phyloP scores from a whole-genome alignment of 2,797 vertebrate species.

The Ctenopoma kingsleyae region DNA sequence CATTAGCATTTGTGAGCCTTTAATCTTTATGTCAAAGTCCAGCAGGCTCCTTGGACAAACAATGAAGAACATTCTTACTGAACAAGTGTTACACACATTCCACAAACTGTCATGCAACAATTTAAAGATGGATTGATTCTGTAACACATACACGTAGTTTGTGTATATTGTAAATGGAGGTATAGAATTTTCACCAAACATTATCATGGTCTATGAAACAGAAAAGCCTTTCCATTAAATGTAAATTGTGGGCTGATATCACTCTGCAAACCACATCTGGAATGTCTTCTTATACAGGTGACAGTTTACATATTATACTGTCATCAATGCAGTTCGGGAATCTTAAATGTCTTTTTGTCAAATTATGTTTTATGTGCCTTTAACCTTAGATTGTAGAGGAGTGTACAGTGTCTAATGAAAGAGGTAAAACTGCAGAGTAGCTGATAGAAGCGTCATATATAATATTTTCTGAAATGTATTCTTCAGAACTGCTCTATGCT shows the following conservation, averaged over 20 bases:
- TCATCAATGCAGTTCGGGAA: neutral
- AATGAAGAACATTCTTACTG: constrained; percentile 46
- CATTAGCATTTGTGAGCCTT: constrained; percentile 65
- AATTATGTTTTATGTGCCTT: no score
- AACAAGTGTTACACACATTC: constrained; percentile 32
- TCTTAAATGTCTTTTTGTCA: no score
- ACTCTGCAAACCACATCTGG: constrained; percentile 8
- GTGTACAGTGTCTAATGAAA: no score
- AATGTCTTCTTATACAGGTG: neutral
- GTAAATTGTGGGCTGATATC: neutral
- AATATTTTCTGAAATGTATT: no score
- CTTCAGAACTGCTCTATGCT: no score
- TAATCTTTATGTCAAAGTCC: constrained; percentile 69
- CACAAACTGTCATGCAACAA: constrained; percentile 28
- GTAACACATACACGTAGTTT: neutral
- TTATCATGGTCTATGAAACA: neutral
- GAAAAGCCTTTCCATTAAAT: constrained; percentile 6
- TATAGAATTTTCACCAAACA: no score
- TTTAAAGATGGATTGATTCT: constrained; percentile 15
- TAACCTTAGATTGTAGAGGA: no score
- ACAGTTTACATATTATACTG: neutral
- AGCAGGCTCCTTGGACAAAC: constrained; percentile 41
- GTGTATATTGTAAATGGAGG: no score
- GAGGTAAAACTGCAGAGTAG: no score
- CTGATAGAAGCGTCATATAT: no score